Base-by-base conservation (phyloP, 64 coral and sea anemone genomes). In the Dendrophyllia cribrosa region DNA sequence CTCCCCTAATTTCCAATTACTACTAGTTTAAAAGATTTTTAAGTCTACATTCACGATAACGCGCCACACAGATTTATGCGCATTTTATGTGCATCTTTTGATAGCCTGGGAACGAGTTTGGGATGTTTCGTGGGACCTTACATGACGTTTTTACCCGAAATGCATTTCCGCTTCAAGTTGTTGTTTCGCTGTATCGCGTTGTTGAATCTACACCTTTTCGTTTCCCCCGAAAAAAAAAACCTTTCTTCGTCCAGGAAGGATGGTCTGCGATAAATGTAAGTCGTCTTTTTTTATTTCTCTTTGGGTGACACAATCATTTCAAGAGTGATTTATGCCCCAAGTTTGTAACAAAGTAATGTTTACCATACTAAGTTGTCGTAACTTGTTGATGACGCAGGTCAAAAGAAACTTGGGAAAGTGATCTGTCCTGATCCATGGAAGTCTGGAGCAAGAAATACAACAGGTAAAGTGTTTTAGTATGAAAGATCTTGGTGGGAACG, bases 371-470 rank as follows among this genome's bases (percentile, higher is more conserved):
- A 3, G 58, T 66, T 66, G 5, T 82, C 74, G 12, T 2, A n/a
- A n/a, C n/a, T n/a, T n/a, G 48, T 69, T 50, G 4, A 50, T 4
- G 66, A 61, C 10, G 67, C 66, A 98, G 96, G 96, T 88, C 93
- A 98, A 75, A 95, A 95, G 12, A 98, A 98, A 84, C 76, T 98
- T 7, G 96, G 96, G 13, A 98, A 98, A 74, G 96, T 98, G 4
- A 98, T 98, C 48, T 90, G 86, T 46, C 96, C 96, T 20, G 96
- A 98, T 87, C 96, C 96, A 43, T 98, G 96, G 96, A 98, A 98
- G 74, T 70, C 93, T 90, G 96, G 96, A 62, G 96, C 96, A 61
- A 89, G 89, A 47, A 98, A 98, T 89, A 95, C 87, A 60, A 98
- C 96, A 77, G 96, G 96, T 95, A 71, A 13, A 13, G 19, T 9